Evolutionary conservation across 2,113 vertebrate species (phyloP).

Genomic region (Salvator merianae): DNA sequence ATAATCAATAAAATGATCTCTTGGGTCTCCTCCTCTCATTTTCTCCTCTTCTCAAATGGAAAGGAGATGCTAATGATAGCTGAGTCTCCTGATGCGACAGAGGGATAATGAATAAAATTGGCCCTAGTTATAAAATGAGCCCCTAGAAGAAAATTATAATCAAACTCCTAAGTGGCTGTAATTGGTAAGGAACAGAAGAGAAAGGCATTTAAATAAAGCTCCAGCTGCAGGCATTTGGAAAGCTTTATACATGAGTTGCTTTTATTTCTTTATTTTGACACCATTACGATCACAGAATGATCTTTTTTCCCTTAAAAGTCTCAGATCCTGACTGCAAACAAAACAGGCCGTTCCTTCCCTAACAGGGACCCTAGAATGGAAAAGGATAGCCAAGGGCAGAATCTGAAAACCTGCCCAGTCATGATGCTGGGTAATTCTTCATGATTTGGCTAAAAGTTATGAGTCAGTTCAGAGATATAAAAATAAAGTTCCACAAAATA

Average conservation of each 20-base stretch:
- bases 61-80: constrained; percentile 44
- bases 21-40: constrained; percentile 16
- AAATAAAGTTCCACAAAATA: too few relatives aligned
- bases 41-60: constrained; percentile 35
- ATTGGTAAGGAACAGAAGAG: constrained; percentile 32
- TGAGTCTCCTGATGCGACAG: constrained; percentile 52
- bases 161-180: constrained; percentile 45
- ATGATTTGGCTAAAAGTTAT: too few relatives aligned
- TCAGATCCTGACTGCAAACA: neutral
- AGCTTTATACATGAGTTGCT: constrained; percentile 5
- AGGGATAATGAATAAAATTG: constrained; percentile 61
- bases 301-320: neutral
- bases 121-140: constrained; percentile 58
- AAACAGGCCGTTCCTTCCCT: neutral
- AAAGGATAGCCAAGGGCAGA: neutral
- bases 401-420: neutral
- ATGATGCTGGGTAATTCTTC: too few relatives aligned
- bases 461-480: too few relatives aligned
- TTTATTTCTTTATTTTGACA: constrained; percentile 29
- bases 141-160: constrained; percentile 64
- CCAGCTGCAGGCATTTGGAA: constrained; percentile 45
- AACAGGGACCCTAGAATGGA: neutral
- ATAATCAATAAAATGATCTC: constrained; percentile 21
- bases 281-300: constrained; percentile 31
- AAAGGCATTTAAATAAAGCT: constrained; percentile 44